Evolutionary conservation across 2,113 vertebrate genomes (phyloP).

Genomic region (Forbesichthys agassizii): DNA sequence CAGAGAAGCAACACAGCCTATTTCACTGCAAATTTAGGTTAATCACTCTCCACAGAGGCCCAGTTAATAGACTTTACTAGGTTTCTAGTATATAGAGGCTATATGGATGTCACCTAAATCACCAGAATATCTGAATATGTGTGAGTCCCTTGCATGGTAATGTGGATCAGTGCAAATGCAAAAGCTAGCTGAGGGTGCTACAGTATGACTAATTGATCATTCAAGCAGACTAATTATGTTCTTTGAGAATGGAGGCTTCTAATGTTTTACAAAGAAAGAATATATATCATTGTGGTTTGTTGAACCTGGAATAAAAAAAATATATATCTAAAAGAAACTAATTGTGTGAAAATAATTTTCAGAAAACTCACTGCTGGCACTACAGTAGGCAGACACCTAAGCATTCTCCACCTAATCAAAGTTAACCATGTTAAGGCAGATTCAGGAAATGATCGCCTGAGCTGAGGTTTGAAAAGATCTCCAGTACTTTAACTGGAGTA

Average conservation of each 20-base stretch:
- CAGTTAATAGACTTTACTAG: conserved; percentile 65
- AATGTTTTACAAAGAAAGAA: conserved; percentile 4
- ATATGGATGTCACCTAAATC: conserved; percentile 66
- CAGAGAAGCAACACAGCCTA: conserved; percentile 66
- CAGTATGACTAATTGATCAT: conserved; percentile 1
- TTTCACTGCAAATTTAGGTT: conserved; percentile 72
- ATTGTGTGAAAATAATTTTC: conserved; percentile 13
- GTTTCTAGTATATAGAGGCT: conserved; percentile 36
- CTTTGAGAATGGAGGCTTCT: conserved; percentile 3
- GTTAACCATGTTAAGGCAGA: conserved; percentile 33
- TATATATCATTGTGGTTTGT: conserved; percentile 33
- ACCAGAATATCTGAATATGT: conserved; percentile 54
- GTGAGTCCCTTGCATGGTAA: conserved; percentile 20
- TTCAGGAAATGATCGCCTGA: conserved; percentile 16
- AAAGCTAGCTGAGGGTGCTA: conserved; percentile 8
- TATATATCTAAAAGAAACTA: conserved; percentile 2
- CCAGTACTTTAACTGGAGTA: conserved; percentile 18
- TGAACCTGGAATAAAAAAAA: conserved; percentile 20
- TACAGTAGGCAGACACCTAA: background rate
- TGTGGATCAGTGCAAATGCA: background rate
- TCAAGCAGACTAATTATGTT: conserved; percentile 13
- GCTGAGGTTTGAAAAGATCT: conserved; percentile 35
- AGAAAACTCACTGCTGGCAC: background rate
- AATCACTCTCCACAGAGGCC: conserved; percentile 70
- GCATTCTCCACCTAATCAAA: conserved; percentile 22